Percentiles rank a stretch among this genome's conserved stretches.
phyloP scores from a whole-genome alignment of 1,140 invertebrate species.

The Proctacanthus coquilletti region DNA sequence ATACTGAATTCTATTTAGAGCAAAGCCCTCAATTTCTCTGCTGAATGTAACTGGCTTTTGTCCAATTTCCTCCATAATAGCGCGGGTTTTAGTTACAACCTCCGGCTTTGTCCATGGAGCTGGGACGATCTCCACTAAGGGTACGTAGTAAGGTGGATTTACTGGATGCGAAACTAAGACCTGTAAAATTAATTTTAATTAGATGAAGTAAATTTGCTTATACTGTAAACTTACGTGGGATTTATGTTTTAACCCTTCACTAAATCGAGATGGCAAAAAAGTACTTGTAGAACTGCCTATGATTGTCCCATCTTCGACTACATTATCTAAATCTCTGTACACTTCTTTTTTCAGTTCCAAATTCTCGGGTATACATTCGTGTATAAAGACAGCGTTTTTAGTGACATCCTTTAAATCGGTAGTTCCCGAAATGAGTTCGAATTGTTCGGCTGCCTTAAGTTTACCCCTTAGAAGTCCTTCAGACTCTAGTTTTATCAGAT shows the following conservation, averaged over 20 bases:
- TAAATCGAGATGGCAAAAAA: slow-evolving; percentile 72
- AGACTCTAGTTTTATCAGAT: slow-evolving; percentile 54
- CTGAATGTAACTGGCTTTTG: slow-evolving; percentile 75
- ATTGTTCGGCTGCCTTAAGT: slow-evolving; percentile 56
- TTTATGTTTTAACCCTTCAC: slow-evolving; percentile 60
- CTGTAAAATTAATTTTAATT: slow-evolving; percentile 14
- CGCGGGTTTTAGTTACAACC: slow-evolving; percentile 39
- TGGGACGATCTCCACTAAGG: slow-evolving; percentile 85
- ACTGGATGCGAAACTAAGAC: slow-evolving; percentile 67
- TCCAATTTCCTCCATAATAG: slow-evolving; percentile 75
- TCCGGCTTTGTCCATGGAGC: slow-evolving; percentile 69
- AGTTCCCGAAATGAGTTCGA: slow-evolving; percentile 55
- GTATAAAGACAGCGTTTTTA: slow-evolving; percentile 56
- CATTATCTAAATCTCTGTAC: slow-evolving; percentile 57
- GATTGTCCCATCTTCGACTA: slow-evolving; percentile 56
- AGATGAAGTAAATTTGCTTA: too few relatives aligned
- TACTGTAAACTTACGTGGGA: slow-evolving; percentile 36
- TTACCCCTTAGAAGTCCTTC: slow-evolving; percentile 57
- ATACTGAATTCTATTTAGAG: slow-evolving; percentile 89
- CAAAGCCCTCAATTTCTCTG: slow-evolving; percentile 83
- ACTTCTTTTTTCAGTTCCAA: slow-evolving; percentile 72
- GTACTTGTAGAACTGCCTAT: slow-evolving; percentile 85
- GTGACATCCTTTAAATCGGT: slow-evolving; percentile 46
- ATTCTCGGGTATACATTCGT: slow-evolving; percentile 88
- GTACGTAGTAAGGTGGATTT: slow-evolving; percentile 92